Percentiles rank a stretch among this genome's conserved stretches.
These are phyloP conservation scores for Halisarca cf. caerulea DNA, from an alignment of 37 sponge, comb jelly and placozoan species.

Conservation along the genomic window DNA sequence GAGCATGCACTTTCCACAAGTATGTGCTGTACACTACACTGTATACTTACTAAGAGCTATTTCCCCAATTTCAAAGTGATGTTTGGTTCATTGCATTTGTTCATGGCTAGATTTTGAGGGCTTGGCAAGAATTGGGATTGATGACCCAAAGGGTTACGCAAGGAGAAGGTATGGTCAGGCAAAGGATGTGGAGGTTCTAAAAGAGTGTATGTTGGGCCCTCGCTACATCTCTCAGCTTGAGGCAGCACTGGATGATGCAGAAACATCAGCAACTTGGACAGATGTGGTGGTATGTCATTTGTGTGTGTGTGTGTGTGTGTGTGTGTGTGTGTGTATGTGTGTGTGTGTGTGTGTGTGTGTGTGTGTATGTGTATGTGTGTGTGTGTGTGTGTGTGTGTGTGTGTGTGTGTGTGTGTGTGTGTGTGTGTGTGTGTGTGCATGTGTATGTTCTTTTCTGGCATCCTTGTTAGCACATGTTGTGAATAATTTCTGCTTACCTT, in stretches of 20 bases:
- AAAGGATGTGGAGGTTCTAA: conserved; percentile 35
- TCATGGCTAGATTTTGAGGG: conserved; percentile 90
- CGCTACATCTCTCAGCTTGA: conserved; percentile 43
- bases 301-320: conserved; percentile 5
- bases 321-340: conserved; percentile 18
- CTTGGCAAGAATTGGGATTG: conserved; percentile 66
- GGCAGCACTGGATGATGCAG: conserved; percentile 69
- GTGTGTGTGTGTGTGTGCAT: too few species aligned
- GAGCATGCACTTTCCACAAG: too few species aligned
- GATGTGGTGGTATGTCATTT: conserved; percentile 64
- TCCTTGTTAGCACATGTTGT: background rate
- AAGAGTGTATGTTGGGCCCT: conserved; percentile 50
- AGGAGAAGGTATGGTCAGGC: conserved; percentile 32
- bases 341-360: too few species aligned
- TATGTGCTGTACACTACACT: background rate
- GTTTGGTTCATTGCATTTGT: too few species aligned
- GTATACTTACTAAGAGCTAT: too few species aligned
- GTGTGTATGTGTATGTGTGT: too few species aligned
- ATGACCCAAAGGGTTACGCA: conserved; percentile 56
- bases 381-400: too few species aligned
- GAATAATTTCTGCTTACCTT: background rate
- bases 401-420: too few species aligned
- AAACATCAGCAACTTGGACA: conserved; percentile 46
- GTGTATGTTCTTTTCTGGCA: background rate
- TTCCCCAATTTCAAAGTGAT: too few species aligned